A percentile compares a stretch with the other conserved stretches of the same genome.
These are phyloP conservation scores for Pygmarrhopalites habei DNA, from an alignment of 1,140 invertebrate species.

Conservation along the genomic window DNA sequence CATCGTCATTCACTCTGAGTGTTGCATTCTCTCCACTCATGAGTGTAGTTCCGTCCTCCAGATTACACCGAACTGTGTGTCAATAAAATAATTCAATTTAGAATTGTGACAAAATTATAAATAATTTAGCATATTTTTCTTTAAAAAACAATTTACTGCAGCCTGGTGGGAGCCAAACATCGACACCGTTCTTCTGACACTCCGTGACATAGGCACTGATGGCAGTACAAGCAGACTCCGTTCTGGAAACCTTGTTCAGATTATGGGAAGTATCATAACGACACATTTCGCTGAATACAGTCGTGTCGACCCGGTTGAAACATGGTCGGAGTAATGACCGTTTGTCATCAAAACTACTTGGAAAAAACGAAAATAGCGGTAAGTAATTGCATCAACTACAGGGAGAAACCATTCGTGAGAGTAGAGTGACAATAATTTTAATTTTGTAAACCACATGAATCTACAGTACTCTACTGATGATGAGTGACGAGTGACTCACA, in stretches of 20 bases:
- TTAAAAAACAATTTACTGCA: conserved; percentile 45
- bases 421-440: too few species aligned
- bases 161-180: conserved; percentile 44
- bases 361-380: too few species aligned
- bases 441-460: too few species aligned
- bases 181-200: conserved; percentile 44
- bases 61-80: conserved; percentile 41
- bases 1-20: conserved; percentile 36
- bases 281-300: conserved; percentile 45
- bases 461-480: too few species aligned
- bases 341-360: conserved; percentile 42
- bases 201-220: conserved; percentile 46
- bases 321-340: conserved; percentile 48
- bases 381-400: too few species aligned
- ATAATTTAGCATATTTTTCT: background rate
- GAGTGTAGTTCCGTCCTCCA: conserved; percentile 41
- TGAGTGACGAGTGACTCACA: too few species aligned
- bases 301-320: conserved; percentile 46
- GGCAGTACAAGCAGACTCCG: conserved; percentile 44
- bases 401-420: too few species aligned
- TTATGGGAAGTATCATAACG: conserved; percentile 42
- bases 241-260: conserved; percentile 37
- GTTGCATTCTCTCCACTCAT: conserved; percentile 42
- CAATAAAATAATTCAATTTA: background rate
- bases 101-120: background rate